Base-by-base conservation (phyloP, 2,113 vertebrate genomes). In the Cygnus buccinator region DNA sequence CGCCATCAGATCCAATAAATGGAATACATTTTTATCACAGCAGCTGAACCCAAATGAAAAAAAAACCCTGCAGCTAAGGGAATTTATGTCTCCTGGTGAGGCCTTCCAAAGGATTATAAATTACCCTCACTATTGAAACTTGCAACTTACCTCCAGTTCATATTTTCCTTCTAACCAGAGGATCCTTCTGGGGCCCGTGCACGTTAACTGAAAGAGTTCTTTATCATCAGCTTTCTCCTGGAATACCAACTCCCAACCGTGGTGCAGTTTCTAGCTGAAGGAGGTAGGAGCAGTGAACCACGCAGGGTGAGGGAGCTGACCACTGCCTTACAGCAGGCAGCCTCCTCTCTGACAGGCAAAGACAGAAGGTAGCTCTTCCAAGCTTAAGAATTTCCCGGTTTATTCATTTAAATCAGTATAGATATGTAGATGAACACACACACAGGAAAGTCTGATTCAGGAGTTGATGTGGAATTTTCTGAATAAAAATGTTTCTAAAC, bases 311-410 rank as follows among this genome's bases (percentile, higher is more conserved):
- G 8, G 11, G 70, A 71, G 68, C 70, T 11, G 37, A 37, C 48
- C 90, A 75, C 75, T 50, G 46, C n/a, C 31, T 52, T 25, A 35
- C 37, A 43, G 52, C 67, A 37, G 54, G 71, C 55, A 93, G 44
- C 55, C 41, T 59, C 10, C 0, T 9, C 73, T 65, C 71, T 23
- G 43, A 79, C 0, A 0, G 48, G n/a, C 82, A 50, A 68, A 68
- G 62, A 67, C 39, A 72, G 65, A 78, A 89, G 13, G 81, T 1
- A 0, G 54, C 8, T 85, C 76, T 74, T 86, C 13, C 75, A 83
- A 62, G 23, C 44, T 61, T 39, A 54, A 19, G 22, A 83, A 79
- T 0, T 9, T 14, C 13, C 1, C 43, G 33, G 33, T 31, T 29
- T 18, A 29, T n/a, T 62, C 75, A 67, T 50, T 37, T 75, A 2